A percentile compares a stretch with the other conserved stretches of the same genome.
phyloP scores from a whole-genome alignment of 2,797 vertebrate genomes.

The Adelosebastes latens region DNA sequence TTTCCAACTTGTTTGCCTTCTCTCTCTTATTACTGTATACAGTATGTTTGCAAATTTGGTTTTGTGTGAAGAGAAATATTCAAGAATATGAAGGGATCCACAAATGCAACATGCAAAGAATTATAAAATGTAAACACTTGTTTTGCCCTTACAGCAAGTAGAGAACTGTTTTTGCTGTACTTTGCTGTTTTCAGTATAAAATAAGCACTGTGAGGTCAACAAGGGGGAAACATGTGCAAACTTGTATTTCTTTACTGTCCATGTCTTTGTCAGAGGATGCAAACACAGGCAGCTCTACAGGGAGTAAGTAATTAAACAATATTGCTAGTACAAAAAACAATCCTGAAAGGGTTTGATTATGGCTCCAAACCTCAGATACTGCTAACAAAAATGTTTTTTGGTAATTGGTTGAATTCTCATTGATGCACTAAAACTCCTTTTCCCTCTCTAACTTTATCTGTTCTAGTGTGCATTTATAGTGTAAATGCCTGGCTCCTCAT shows the following conservation, averaged over 20 bases:
- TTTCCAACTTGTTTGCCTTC: conserved; percentile 48
- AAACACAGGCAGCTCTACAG: neutral
- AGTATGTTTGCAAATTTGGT: conserved; percentile 38
- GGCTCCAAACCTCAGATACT: conserved; percentile 1
- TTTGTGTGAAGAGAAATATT: conserved; percentile 30
- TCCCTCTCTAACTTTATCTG: neutral
- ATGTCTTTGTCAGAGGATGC: conserved; percentile 14
- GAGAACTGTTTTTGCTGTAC: neutral
- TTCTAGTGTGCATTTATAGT: conserved; percentile 28
- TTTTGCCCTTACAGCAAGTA: neutral
- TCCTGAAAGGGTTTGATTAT: neutral
- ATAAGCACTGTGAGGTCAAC: neutral
- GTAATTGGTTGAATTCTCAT: neutral
- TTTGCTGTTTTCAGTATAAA: conserved; percentile 4
- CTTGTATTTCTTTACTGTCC: conserved; percentile 14
- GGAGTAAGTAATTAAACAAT: conserved; percentile 14
- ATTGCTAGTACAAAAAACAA: conserved; percentile 4
- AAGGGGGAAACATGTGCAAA: conserved; percentile 5
- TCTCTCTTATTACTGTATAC: conserved; percentile 12
- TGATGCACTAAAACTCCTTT: conserved; percentile 1
- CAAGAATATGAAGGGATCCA: conserved; percentile 35
- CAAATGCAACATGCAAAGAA: conserved; percentile 34
- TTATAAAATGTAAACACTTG: conserved; percentile 9
- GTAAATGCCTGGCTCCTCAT: conserved; percentile 24
- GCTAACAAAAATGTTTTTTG: neutral